Percentiles rank a stretch among this genome's conserved stretches.
Conservation (phyloP, 2,797 vertebrate species). For the Synaphobranchus kaupii region DNA sequence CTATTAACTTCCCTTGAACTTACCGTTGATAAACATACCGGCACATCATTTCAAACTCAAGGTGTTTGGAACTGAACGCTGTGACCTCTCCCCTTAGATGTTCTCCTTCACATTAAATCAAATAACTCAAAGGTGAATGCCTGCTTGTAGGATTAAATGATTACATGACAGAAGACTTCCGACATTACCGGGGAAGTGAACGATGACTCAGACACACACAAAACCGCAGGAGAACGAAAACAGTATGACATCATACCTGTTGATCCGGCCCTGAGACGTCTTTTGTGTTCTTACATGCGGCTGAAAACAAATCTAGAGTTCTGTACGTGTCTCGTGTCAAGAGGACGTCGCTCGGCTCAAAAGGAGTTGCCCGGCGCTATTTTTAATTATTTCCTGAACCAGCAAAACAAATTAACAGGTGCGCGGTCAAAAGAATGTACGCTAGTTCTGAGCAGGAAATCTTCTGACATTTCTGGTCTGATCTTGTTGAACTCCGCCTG, state of each 20-base stretch:
- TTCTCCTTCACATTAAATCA: neutral
- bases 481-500: conserved; percentile 11
- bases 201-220: neutral
- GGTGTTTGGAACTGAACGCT: neutral
- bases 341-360: neutral
- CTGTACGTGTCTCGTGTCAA: no score
- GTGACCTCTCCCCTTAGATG: neutral
- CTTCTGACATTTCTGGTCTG: neutral
- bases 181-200: neutral
- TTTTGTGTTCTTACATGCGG: neutral
- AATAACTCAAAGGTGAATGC: conserved; percentile 3
- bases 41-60: neutral
- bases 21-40: neutral
- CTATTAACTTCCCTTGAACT: neutral
- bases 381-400: neutral
- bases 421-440: neutral
- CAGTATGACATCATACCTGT: neutral
- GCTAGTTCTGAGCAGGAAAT: neutral
- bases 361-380: neutral
- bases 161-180: neutral
- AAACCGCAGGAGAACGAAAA: neutral
- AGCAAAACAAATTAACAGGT: conserved; percentile 1
- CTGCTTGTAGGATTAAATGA: conserved; percentile 4
- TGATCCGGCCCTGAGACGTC: neutral
- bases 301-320: neutral